phyloP scores from a whole-genome alignment of 2,888 invertebrate species.

The Drosophila affinis region DNA sequence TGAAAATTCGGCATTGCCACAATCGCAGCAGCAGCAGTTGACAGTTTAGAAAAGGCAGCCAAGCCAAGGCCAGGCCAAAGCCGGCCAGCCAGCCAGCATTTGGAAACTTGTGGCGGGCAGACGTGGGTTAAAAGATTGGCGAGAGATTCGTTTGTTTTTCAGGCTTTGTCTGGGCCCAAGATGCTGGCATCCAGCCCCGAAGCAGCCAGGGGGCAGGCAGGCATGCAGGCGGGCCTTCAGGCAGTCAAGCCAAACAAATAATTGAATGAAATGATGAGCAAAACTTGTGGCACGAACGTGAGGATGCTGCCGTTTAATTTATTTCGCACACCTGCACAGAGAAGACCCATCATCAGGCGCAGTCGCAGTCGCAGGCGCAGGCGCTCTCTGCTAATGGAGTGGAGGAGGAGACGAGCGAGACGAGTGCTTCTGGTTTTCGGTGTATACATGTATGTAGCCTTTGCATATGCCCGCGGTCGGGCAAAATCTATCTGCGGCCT shows the following conservation, averaged over 20 bases:
- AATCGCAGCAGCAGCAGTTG: conserved; percentile 58
- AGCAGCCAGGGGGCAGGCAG: not conserved
- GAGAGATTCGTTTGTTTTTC: conserved; percentile 27
- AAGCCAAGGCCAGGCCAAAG: conserved; percentile 41
- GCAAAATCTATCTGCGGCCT: not conserved
- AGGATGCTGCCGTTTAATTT: conserved; percentile 67
- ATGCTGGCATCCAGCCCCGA: conserved; percentile 14
- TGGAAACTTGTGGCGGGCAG: conserved; percentile 37
- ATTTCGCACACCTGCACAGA: conserved; percentile 77
- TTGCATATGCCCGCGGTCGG: conserved; percentile 55
- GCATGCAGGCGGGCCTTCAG: conserved; percentile 6
- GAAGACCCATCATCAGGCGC: conserved; percentile 19
- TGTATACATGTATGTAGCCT: conserved; percentile 28
- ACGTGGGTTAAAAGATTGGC: conserved; percentile 32
- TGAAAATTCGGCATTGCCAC: conserved; percentile 63
- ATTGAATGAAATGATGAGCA: conserved; percentile 53
- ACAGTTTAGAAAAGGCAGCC: conserved; percentile 74
- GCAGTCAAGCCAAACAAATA: conserved; percentile 36
- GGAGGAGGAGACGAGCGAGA: conserved; percentile 15
- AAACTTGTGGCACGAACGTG: conserved; percentile 43
- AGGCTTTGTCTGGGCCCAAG: not conserved
- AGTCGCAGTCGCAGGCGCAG: not conserved
- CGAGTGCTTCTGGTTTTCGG: conserved; percentile 66
- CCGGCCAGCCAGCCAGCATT: not conserved
- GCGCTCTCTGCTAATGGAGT: conserved; percentile 31